These are phyloP conservation scores for Dryobotodes eremita DNA, from an alignment of 2,888 invertebrate species.

Conservation along the genomic window DNA sequence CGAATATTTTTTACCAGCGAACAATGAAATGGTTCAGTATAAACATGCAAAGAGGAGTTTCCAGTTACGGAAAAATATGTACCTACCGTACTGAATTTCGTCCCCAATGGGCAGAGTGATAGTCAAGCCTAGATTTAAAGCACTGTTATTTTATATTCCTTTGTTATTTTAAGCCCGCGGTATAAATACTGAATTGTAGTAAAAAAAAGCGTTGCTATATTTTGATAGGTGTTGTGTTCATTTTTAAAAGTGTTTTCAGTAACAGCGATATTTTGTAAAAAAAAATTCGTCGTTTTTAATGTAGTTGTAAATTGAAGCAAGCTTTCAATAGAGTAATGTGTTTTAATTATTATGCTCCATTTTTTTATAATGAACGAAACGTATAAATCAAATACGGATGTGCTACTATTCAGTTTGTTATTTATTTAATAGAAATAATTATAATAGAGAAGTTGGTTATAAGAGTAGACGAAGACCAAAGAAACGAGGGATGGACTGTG, in stretches of 20 bases:
- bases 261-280: background rate
- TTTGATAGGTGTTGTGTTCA: background rate
- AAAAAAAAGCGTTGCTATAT: constrained; percentile 9
- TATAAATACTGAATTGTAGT: constrained; percentile 10
- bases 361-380: too few relatives aligned
- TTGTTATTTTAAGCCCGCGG: constrained; percentile 34
- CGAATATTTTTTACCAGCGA: background rate
- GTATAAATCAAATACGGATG: background rate
- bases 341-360: background rate
- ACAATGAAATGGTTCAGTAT: background rate
- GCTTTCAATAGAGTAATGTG: background rate
- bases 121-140: constrained; percentile 2
- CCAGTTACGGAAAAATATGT: constrained; percentile 20
- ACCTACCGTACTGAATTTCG: constrained; percentile 10
- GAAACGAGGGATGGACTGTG: background rate
- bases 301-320: background rate
- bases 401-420: background rate
- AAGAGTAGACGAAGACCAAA: background rate
- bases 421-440: background rate
- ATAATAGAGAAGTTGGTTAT: background rate
- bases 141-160: constrained; percentile 28
- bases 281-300: background rate
- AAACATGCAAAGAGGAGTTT: background rate
- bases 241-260: constrained; percentile 6
- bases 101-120: constrained; percentile 18